Percentiles rank a stretch among this genome's conserved stretches.
These are phyloP conservation scores for Heliopora coerulea DNA, from an alignment of 92 coral and sea anemone genomes.

Conservation along the genomic window DNA sequence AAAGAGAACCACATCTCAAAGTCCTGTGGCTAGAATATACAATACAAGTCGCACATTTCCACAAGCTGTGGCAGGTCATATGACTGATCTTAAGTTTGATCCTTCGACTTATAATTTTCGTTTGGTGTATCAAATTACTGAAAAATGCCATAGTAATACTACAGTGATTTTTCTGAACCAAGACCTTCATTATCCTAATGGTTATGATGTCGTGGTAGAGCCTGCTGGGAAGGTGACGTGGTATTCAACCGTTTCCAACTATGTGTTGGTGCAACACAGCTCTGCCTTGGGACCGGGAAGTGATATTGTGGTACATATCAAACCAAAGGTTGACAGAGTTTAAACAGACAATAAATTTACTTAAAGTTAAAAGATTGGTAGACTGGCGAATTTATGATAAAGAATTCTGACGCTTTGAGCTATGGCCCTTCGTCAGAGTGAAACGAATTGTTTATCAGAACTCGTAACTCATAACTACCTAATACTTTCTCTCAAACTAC, in stretches of 20 bases:
- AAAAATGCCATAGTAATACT: constrained; percentile 64
- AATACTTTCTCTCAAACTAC: too few species aligned
- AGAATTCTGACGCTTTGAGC: too few species aligned
- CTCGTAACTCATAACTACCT: too few species aligned
- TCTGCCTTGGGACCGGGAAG: constrained; percentile 42
- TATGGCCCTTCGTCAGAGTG: too few species aligned
- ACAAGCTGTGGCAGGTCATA: constrained; percentile 92
- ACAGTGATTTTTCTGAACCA: constrained; percentile 73
- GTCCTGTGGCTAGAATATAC: constrained; percentile 59
- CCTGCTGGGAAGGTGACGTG: constrained; percentile 68
- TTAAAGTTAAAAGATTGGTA: too few species aligned
- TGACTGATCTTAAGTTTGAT: constrained; percentile 66
- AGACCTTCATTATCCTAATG: constrained; percentile 65
- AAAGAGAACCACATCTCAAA: constrained; percentile 61
- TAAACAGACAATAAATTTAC: too few species aligned
- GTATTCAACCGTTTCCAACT: constrained; percentile 59
- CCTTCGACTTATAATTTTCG: constrained; percentile 63
- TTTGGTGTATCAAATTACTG: constrained; percentile 59
- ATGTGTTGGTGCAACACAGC: constrained; percentile 60
- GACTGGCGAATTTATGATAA: too few species aligned
- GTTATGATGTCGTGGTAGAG: constrained; percentile 61
- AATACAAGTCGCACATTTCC: constrained; percentile 91
- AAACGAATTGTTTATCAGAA: too few species aligned
- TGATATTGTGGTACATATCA: constrained; percentile 43
- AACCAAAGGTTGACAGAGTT: background rate